Evolutionary conservation across 2,113 vertebrate genomes (phyloP).

Genomic region (Sceloporus undulatus): DNA sequence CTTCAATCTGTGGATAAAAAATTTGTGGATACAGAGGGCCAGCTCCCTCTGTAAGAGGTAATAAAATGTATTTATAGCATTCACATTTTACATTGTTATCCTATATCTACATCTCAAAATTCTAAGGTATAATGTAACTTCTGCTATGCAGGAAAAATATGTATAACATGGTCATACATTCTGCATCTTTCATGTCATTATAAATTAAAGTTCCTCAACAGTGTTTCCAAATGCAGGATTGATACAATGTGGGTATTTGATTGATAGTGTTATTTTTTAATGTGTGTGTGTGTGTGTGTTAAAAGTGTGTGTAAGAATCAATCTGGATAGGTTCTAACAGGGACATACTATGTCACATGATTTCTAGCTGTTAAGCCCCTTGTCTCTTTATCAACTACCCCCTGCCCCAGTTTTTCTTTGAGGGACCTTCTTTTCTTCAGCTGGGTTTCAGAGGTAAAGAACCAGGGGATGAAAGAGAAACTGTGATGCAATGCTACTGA

Average conservation of each 20-base stretch:
- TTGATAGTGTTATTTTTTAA: neutral
- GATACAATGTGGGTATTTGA: neutral
- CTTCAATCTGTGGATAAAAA: too few species aligned
- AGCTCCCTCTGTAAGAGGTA: too few species aligned
- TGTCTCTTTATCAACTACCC: neutral
- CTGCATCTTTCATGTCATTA: neutral
- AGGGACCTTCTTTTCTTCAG: neutral
- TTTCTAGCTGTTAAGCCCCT: neutral
- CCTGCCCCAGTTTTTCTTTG: neutral
- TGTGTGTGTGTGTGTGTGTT: neutral
- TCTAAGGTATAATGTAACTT: too few species aligned
- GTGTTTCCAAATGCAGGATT: neutral
- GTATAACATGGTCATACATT: neutral
- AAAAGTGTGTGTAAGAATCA: neutral
- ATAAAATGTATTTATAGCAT: neutral
- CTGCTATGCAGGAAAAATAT: neutral
- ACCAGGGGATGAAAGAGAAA: neutral
- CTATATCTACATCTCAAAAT: neutral
- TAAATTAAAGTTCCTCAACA: neutral
- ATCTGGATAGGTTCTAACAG: neutral
- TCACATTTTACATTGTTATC: neutral
- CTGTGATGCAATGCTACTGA: neutral
- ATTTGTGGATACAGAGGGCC: too few species aligned
- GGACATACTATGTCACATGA: neutral
- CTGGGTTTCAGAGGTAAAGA: neutral